Conservation (phyloP, 1,140 invertebrate species). For the Heterodera carotae region DNA sequence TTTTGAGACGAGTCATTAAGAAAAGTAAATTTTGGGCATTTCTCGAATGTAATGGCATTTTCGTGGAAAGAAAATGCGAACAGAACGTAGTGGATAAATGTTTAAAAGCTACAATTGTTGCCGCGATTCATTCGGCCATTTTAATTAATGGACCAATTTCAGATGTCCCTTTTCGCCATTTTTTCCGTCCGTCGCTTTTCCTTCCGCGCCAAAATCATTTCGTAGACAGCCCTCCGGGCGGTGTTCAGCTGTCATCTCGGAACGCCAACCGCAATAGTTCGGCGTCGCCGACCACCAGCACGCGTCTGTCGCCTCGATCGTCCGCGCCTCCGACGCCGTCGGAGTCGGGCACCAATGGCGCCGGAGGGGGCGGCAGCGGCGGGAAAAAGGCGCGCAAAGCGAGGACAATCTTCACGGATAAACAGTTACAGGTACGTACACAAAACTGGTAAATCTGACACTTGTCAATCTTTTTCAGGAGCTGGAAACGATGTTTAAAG, state of each 20-base stretch:
- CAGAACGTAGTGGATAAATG: background rate
- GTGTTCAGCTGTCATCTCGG: background rate
- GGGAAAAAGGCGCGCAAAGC: slow-evolving; percentile 93
- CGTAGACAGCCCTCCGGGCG: background rate
- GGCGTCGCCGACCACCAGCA: background rate
- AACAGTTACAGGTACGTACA: slow-evolving; percentile 75
- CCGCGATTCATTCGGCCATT: background rate
- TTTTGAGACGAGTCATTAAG: background rate
- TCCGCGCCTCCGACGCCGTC: slow-evolving; percentile 15
- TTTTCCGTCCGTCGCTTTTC: background rate
- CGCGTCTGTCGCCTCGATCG: background rate
- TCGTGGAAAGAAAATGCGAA: background rate
- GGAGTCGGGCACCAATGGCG: background rate
- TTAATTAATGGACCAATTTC: background rate
- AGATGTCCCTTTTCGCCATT: background rate
- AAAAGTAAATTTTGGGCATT: background rate
- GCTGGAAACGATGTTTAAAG: slow-evolving; percentile 93
- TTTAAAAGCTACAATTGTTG: background rate
- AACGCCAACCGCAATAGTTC: background rate
- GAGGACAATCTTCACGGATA: slow-evolving; percentile 95
- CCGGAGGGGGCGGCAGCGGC: slow-evolving; percentile 24
- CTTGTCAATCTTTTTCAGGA: slow-evolving; percentile 65
- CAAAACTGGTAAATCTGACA: background rate
- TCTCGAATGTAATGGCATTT: background rate
- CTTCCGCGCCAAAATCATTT: slow-evolving; percentile 15